Evolutionary conservation across 2,797 vertebrate genomes (phyloP), one percentile per base, ranked within the genome.

Genomic region (Lates japonicus): DNA sequence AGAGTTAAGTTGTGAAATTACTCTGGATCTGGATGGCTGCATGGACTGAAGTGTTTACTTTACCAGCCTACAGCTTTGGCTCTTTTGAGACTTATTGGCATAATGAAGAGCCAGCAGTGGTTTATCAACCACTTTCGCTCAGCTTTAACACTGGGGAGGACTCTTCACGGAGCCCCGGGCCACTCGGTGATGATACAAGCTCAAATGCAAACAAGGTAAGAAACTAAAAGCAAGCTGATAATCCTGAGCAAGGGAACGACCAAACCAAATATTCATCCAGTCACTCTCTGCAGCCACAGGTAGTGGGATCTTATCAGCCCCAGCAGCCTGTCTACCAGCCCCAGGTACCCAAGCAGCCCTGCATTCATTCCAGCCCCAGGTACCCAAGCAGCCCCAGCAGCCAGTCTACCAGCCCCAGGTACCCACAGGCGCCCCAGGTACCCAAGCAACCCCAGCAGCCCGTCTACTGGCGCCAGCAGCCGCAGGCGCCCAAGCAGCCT

Each of bases 151-250:
- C 12, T 54, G 51, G 7, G 19, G 46, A 31, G 0, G 0, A 5
- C 3, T 19, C 44, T 49, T 63, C 44, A 42, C 29, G n/a, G 67
- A 54, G 22, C 9, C 3, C 12, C 20, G 31, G 37, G 33, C n/a
- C 16, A 48, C 42, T 8, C 44, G 7, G 6, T 29, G 29, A 2
- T 33, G 29, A 31, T 54, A 59, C 20, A 14, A 37, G 7, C 2
- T 57, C 20, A 1, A 25, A 9, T 44, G 4, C 16, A 67, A 41
- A 46, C 37, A 8, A 44, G 70, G 78, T 13, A 75, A 85, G 78
- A 51, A 44, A 8, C 3, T 13, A 10, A 16, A 17, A 29, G 25
- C 25, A 29, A 29, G 25, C 25, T 1, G 25, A 29, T 29, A 29
- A 29, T 29, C 25, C 25, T 2, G 25, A 29, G 25, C 25, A 2